phyloP scores from a whole-genome alignment of 1,140 invertebrate species.

The Lysiphlebus fabarum region DNA sequence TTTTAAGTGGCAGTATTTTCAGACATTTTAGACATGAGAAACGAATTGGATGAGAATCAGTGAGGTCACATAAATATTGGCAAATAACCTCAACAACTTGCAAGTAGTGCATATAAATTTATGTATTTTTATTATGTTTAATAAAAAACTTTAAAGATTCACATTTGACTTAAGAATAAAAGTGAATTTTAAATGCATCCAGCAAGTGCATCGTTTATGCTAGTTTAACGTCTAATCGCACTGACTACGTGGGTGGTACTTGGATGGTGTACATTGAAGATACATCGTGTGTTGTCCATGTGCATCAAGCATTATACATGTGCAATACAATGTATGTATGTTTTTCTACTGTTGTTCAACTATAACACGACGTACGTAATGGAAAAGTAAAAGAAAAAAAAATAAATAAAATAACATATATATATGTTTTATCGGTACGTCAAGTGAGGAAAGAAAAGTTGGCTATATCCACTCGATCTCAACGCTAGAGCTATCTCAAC shows the following conservation, averaged over 20 bases:
- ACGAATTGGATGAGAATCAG: background rate
- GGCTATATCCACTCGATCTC: constrained; percentile 22
- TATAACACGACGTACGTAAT: constrained; percentile 4
- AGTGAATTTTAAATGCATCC: constrained; percentile 22
- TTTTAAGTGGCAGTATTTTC: constrained; percentile 15
- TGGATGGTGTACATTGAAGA: constrained; percentile 19
- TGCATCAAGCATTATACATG: constrained; percentile 1
- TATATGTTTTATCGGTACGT: too few species aligned
- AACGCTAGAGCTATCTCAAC: constrained; percentile 37
- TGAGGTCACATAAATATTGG: constrained; percentile 2
- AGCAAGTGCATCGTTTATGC: constrained; percentile 31
- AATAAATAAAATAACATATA: background rate
- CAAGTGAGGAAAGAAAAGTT: constrained; percentile 7
- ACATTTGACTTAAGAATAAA: background rate
- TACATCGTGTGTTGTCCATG: constrained; percentile 18
- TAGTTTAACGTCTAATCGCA: constrained; percentile 31
- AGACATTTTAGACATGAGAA: background rate
- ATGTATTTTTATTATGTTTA: constrained; percentile 1
- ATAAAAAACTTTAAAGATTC: background rate
- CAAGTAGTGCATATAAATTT: background rate
- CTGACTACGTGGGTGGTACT: constrained; percentile 27
- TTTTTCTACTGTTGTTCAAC: background rate
- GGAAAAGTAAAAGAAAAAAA: constrained; percentile 1
- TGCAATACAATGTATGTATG: constrained; percentile 31
- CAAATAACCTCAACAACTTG: background rate